These are phyloP conservation scores for Dinoponera quadriceps DNA, from an alignment of 1,140 invertebrate genomes.

Conservation along the genomic window DNA sequence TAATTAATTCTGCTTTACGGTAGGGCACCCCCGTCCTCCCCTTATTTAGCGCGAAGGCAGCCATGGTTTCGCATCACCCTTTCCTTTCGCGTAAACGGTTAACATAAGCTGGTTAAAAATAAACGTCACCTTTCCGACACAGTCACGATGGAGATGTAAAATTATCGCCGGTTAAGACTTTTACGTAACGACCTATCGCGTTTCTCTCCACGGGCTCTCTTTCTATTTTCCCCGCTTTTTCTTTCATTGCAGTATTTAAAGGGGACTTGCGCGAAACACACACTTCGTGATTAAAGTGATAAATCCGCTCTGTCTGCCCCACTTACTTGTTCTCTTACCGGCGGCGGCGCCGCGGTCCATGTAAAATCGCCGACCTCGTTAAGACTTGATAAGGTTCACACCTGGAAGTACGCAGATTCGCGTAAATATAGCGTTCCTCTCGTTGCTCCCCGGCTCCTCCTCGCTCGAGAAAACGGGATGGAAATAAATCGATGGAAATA, in stretches of 20 bases:
- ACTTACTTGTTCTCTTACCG: background rate
- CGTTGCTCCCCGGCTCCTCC: too few species aligned
- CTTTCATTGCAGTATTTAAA: conserved; percentile 7
- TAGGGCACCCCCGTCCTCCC: background rate
- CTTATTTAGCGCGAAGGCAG: conserved; percentile 21
- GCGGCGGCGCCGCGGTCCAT: background rate
- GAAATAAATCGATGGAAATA: conserved; percentile 56
- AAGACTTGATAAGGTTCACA: conserved; percentile 38
- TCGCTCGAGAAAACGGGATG: conserved; percentile 22
- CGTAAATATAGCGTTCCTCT: conserved; percentile 33
- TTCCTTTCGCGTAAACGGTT: conserved; percentile 51
- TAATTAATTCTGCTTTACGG: conserved; percentile 60
- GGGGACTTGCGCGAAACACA: background rate
- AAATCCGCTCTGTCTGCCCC: conserved; percentile 21
- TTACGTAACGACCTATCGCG: conserved; percentile 31
- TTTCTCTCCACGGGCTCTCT: too few species aligned
- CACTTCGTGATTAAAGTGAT: background rate
- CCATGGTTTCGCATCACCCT: conserved; percentile 47
- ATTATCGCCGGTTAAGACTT: conserved; percentile 36
- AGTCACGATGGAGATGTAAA: background rate
- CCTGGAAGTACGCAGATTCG: conserved; percentile 20
- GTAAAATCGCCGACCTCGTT: conserved; percentile 15
- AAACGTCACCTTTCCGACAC: conserved; percentile 49
- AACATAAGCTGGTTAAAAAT: conserved; percentile 49
- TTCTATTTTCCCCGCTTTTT: background rate